phyloP scores from a whole-genome alignment of 2,888 invertebrate species.

The Unio delphinus region DNA sequence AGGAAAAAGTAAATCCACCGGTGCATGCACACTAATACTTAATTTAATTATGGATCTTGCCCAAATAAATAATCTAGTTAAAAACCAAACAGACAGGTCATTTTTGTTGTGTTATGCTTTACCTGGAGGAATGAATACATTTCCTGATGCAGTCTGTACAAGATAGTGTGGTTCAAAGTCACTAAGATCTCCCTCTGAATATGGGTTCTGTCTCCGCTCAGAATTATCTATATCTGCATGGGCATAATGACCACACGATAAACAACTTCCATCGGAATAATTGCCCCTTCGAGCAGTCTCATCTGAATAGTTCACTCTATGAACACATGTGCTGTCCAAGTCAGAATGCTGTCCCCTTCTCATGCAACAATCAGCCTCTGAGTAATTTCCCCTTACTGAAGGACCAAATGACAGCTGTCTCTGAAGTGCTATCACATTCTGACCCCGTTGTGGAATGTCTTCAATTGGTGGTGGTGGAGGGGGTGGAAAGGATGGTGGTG shows the following conservation, averaged over 20 bases:
- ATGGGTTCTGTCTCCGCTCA: constrained; percentile 30
- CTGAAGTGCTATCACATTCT: constrained; percentile 13
- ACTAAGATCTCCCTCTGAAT: constrained; percentile 57
- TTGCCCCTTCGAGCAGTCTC: too few relatives aligned
- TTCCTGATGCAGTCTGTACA: constrained; percentile 62
- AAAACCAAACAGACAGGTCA: too few relatives aligned
- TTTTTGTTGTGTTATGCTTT: too few relatives aligned
- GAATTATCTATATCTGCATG: too few relatives aligned
- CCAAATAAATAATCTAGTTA: too few relatives aligned
- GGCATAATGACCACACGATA: too few relatives aligned
- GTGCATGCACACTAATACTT: too few relatives aligned
- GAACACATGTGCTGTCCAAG: constrained; percentile 20
- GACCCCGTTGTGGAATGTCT: constrained; percentile 63
- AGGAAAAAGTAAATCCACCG: too few relatives aligned
- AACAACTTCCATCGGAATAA: too few relatives aligned
- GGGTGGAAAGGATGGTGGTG: constrained; percentile 57
- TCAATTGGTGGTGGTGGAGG: constrained; percentile 66
- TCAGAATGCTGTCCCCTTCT: constrained; percentile 40
- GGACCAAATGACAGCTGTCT: constrained; percentile 60
- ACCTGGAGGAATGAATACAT: constrained; percentile 50
- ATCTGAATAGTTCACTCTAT: too few relatives aligned
- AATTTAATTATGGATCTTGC: too few relatives aligned
- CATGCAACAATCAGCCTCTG: constrained; percentile 53
- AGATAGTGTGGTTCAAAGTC: constrained; percentile 66
- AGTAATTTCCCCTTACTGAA: constrained; percentile 59